Base-by-base conservation (phyloP, 2,113 vertebrate genomes). In the Alethe diademata region DNA sequence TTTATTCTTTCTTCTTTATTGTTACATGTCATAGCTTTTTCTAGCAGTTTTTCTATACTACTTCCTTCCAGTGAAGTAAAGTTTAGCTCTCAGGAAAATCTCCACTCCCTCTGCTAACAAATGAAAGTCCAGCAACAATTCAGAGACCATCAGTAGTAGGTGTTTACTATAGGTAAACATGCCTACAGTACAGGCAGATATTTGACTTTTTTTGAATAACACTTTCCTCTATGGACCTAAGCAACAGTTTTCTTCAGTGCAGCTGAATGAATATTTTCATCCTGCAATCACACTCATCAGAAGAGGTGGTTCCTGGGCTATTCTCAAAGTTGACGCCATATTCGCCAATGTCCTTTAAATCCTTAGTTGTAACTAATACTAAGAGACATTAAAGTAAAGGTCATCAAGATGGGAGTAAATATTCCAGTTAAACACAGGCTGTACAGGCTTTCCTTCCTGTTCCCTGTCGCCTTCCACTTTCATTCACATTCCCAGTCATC, bases 321-420 rank as follows among this genome's bases (percentile, higher is more conserved):
- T 31, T 81, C 56, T 57, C 20, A 48, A 58, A 65, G 50, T 3
- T 40, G 25, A 50, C 38, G 29, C 13, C 19, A 8, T 74, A 62
- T 62, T 71, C 58, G 29, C 42, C 38, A 42, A 25, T 88, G 85
- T 75, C 62, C 33, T 78, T 94, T 82, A 38, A 88, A 35, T 56
- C 18, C 33, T 85, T 67, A 62, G 9, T 47, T 60, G 9, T 26
- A 74, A 78, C 19, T 62, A 80, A 88, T 54, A 28, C 20, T 78
- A 54, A 35, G 28, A 75, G 58, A 83, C 22, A 64, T n/a, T 56
- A 73, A 62, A 79, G 58, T 35, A 64, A 80, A 65, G 74, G 24
- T 61, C 69, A 69, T 38, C 15, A 66, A 42, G 23, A 48, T 50
- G 22, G 65, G 38, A 91, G 19, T 42, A 88, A 92, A 22, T 57